These are phyloP conservation scores for Microctonus hyperodae DNA, from an alignment of 2,888 invertebrate species.

Conservation along the genomic window DNA sequence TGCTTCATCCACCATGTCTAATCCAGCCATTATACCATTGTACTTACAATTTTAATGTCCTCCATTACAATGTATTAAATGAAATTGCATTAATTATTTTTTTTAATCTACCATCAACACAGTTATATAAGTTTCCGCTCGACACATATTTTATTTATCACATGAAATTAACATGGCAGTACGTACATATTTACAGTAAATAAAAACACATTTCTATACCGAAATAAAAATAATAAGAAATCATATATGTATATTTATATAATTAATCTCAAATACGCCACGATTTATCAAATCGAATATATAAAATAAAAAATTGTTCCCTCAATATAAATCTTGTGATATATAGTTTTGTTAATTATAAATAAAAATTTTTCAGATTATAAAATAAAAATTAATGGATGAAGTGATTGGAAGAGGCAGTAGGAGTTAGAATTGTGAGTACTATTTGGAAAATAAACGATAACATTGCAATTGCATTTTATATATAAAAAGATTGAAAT, in stretches of 20 bases:
- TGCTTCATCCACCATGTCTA: too few relatives aligned
- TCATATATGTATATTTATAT: background rate
- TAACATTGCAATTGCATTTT: background rate
- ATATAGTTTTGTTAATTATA: background rate
- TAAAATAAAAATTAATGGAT: too few relatives aligned
- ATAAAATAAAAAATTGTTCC: background rate
- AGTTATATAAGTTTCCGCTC: background rate
- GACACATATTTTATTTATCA: conserved; percentile 40
- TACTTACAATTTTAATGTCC: background rate
- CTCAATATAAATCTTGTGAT: background rate
- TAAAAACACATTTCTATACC: background rate
- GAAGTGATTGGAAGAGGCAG: background rate
- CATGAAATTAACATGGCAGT: conserved; percentile 42
- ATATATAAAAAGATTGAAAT: background rate
- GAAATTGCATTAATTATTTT: background rate
- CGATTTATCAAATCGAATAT: background rate
- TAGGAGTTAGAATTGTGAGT: background rate
- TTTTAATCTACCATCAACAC: background rate
- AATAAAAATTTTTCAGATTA: too few relatives aligned
- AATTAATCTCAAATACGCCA: background rate
- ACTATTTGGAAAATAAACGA: background rate
- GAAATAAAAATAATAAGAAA: background rate
- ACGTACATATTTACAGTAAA: conserved; percentile 41
- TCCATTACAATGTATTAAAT: too few relatives aligned
- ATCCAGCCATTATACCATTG: too few relatives aligned